Evolutionary conservation across 1,140 invertebrate genomes (phyloP), one percentile per base, ranked within the genome.

Genomic region (Zaprionus capensis): DNA sequence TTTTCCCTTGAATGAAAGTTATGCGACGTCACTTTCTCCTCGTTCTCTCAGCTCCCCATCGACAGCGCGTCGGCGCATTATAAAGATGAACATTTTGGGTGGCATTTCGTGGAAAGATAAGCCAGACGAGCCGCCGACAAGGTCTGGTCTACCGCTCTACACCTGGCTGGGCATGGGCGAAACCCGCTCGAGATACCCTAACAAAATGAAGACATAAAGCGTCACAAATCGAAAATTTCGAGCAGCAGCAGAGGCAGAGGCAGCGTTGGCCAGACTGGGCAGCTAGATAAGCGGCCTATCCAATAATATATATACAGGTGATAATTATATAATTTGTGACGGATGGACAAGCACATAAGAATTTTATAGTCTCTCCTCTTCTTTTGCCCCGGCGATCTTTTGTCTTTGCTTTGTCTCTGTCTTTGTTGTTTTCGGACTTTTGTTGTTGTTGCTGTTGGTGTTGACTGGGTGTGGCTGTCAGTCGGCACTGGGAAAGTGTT

Each of bases 251-350:
- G n/a, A 24, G 20, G 22, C 68, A 14, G 26, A 41, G 51, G 31
- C 46, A 24, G 36, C 65, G 67, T 28, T 77, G n/a, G n/a, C 41
- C 41, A 9, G 11, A 12, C 20, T 20, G 14, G 22, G 20, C 31
- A 34, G 9, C 31, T 34, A 34, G 46, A 51, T 51, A 51, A 15
- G 66, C 66, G 72, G 71, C 84, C 82, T 82, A 91, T 91, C 72
- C 71, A 76, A 87, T 91, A 87, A 87, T 91, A 86, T 73, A 74
- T 77, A 74, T 90, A 88, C 85, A 90, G 85, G 85, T 90, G 85
- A 90, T 90, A 90, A 90, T 90, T 90, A 90, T 90, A 90, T 90
- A 90, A 90, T 90, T 90, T 90, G 85, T 90, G 85, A 90, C 85
- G 85, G 85, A 90, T 90, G 85, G 85, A 90, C 85, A 88, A 90